These are phyloP conservation scores for Nibea albiflora DNA, from an alignment of 2,113 vertebrate genomes.

Conservation along the genomic window DNA sequence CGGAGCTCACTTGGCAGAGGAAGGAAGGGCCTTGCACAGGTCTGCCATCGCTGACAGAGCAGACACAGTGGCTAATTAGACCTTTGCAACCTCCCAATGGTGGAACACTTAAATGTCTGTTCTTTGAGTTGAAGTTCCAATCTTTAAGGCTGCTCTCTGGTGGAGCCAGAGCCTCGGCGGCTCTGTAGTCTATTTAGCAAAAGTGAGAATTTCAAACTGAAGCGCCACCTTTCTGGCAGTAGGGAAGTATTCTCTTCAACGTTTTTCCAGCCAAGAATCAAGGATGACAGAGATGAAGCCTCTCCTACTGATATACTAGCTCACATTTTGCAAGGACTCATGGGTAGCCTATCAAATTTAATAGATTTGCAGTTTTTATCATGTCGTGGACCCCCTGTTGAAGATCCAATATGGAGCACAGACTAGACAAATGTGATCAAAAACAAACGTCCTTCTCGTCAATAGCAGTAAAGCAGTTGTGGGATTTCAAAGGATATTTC, in stretches of 20 bases:
- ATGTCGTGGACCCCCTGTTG: too few species aligned
- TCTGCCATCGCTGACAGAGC: slow-evolving; percentile 64
- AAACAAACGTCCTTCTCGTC: not conserved
- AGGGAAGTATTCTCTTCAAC: not conserved
- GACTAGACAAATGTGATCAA: not conserved
- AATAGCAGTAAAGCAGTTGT: not conserved
- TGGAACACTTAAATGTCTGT: slow-evolving; percentile 69
- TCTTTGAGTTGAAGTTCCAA: slow-evolving; percentile 60
- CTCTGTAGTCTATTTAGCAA: slow-evolving; percentile 44
- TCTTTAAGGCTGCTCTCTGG: slow-evolving; percentile 49
- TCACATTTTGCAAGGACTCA: too few species aligned
- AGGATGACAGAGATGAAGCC: too few species aligned
- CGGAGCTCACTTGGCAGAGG: slow-evolving; percentile 54
- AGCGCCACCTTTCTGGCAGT: not conserved
- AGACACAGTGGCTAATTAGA: slow-evolving; percentile 74
- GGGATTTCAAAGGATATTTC: not conserved
- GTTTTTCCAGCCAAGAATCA: too few species aligned
- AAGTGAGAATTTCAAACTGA: slow-evolving; percentile 37
- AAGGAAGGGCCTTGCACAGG: slow-evolving; percentile 63
- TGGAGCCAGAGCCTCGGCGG: slow-evolving; percentile 13
- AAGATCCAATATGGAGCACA: not conserved
- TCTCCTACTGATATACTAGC: too few species aligned
- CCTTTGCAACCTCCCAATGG: slow-evolving; percentile 69
- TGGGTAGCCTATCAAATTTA: too few species aligned
- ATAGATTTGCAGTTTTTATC: too few species aligned